Evolutionary conservation across 2,888 invertebrate species (phyloP), one percentile per base, ranked within the genome.

Genomic region (Smittia aterrima): DNA sequence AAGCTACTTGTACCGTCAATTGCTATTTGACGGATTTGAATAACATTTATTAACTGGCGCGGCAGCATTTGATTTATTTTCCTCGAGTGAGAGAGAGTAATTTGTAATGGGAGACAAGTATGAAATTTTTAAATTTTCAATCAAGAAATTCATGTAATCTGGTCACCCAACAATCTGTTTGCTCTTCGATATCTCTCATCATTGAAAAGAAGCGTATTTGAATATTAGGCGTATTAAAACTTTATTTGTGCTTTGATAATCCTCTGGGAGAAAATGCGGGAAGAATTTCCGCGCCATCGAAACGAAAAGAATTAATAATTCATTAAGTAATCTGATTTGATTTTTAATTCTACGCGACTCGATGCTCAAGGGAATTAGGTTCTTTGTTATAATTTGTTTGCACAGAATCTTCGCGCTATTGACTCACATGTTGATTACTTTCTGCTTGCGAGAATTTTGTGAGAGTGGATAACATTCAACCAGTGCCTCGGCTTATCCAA

Each of bases 201-300:
- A 58, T 7, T 18, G 9, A 22, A 22, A 58, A 38, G 38, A 38
- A 47, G 47, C 7, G n/a, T 58, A 58, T 58, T 47, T 47, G 47
- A 47, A 47, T 58, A 58, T 58, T 58, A 58, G 58, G 58, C 58
- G 22, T 58, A 58, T 58, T 22, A 58, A 58, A 58, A 58, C 58
- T 58, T 47, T 58, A 22, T 58, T 58, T 58, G 58, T 22, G 22
- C 16, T 58, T 58, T 4, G 58, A 6, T 58, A 58, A 58, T 58
- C 58, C 58, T 4, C 22, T 13, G 22, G 18, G 58, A 58, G 58
- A 11, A 22, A n/a, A 58, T 3, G 3, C 9, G 22, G 22, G 58
- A 47, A 58, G 18, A 18, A 58, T 58, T 58, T 58, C 22, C 58
- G 47, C 47, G 18, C 58, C 22, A 58, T 3, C 11, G 16, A 47